These are phyloP conservation scores for Apoda limacodes DNA, from an alignment of 2,888 invertebrate genomes.

Conservation along the genomic window DNA sequence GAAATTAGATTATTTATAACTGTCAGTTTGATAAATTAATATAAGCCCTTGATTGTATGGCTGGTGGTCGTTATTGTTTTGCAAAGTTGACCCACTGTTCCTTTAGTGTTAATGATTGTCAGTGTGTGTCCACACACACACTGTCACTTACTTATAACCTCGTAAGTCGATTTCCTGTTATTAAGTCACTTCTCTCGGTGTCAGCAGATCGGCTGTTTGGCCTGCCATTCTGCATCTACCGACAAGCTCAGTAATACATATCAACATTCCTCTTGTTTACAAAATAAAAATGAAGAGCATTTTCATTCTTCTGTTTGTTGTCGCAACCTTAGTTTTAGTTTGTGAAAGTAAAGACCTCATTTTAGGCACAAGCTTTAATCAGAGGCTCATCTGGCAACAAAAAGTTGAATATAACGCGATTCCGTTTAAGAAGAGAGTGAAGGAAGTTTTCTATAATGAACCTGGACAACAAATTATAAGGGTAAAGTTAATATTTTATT, in stretches of 20 bases:
- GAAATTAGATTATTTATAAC: no score
- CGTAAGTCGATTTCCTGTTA: no score
- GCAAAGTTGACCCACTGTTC: no score
- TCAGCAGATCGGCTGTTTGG: slow-evolving; percentile 17
- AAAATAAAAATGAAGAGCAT: slow-evolving; percentile 42
- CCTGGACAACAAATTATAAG: slow-evolving; percentile 58
- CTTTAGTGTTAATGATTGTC: no score
- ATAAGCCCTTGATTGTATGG: no score
- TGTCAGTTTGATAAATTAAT: no score
- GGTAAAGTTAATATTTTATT: slow-evolving; percentile 28
- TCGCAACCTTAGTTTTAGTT: slow-evolving; percentile 37
- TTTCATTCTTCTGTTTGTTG: slow-evolving; percentile 33
- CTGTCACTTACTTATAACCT: no score
- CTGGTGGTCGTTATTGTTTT: no score
- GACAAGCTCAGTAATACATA: slow-evolving; percentile 32
- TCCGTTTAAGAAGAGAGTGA: slow-evolving; percentile 57
- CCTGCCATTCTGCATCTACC: slow-evolving; percentile 35
- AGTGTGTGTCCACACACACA: no score
- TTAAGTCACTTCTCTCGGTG: slow-evolving; percentile 23
- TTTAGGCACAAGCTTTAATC: slow-evolving; percentile 55
- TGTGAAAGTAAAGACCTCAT: slow-evolving; percentile 51
- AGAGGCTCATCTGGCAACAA: slow-evolving; percentile 45
- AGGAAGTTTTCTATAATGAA: slow-evolving; percentile 56
- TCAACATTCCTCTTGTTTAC: slow-evolving; percentile 12
- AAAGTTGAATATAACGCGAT: slow-evolving; percentile 56